Percentiles rank a stretch among this genome's conserved stretches.
Evolutionary conservation across 2,888 invertebrate species (phyloP).

Genomic region (Aleiodes testaceus): DNA sequence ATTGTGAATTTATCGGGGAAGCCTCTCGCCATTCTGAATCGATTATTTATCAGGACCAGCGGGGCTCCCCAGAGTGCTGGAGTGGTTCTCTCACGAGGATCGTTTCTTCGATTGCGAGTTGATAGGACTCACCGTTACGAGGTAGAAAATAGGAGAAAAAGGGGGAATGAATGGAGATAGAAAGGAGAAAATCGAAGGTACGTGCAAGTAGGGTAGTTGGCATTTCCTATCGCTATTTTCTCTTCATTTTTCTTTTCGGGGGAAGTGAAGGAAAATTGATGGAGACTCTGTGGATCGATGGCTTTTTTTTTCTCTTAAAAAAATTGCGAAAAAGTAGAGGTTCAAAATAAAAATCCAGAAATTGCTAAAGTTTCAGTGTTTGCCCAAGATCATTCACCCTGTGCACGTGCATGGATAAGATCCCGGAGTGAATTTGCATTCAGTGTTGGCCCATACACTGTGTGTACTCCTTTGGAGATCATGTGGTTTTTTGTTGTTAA

Average conservation of each 20-base stretch:
- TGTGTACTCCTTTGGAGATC: slow-evolving; percentile 10
- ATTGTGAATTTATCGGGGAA: slow-evolving; percentile 20
- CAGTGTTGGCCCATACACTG: not conserved
- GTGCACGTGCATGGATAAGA: slow-evolving; percentile 64
- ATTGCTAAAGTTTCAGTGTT: too few relatives aligned
- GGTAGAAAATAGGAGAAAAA: not conserved
- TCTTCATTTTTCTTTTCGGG: slow-evolving; percentile 51
- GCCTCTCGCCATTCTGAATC: slow-evolving; percentile 63
- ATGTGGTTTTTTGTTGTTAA: not conserved
- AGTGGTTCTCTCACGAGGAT: slow-evolving; percentile 47
- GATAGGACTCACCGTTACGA: slow-evolving; percentile 53
- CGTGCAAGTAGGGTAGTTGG: slow-evolving; percentile 35
- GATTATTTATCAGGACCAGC: slow-evolving; percentile 61
- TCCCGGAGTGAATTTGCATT: slow-evolving; percentile 52
- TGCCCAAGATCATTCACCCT: slow-evolving; percentile 60
- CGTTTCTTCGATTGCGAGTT: slow-evolving; percentile 51
- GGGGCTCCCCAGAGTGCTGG: slow-evolving; percentile 47
- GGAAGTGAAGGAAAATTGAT: slow-evolving; percentile 50
- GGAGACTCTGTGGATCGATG: not conserved
- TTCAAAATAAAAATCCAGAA: too few relatives aligned
- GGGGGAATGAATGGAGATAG: not conserved
- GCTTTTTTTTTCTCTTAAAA: not conserved
- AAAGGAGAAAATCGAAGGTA: slow-evolving; percentile 30
- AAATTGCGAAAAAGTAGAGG: not conserved
- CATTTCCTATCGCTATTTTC: not conserved